Evolutionary conservation across 2,113 vertebrate species (phyloP), one percentile per base, ranked within the genome.

Genomic region (Labeo rohita): DNA sequence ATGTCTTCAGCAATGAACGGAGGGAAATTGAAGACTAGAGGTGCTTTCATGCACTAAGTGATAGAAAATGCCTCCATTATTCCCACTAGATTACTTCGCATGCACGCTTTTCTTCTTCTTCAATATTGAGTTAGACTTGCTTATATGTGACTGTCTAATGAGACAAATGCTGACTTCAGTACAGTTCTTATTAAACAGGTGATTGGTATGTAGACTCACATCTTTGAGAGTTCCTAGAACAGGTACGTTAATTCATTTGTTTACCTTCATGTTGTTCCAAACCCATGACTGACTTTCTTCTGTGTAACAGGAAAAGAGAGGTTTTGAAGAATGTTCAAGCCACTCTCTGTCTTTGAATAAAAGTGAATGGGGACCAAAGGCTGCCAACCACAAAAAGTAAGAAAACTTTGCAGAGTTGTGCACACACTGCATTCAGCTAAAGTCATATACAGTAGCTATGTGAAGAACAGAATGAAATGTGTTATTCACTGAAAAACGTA

Each of bases 21-120:
- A 36, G 61, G 68, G 28, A 82, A 85, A 85, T 39, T 82, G 47
- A 87, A 87, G 72, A 59, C 87, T 82, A 66, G 18, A 87, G 63
- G 39, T 63, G 23, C 56, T 83, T 89, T 76, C 11, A 72, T 45
- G 34, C 52, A 54, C 28, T 76, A 89, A 78, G 59, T 56, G 49
- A 78, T 83, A 50, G 68, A 76, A 73, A 43, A 18, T 47, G 7
- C 45, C 47, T 49, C 56, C 65, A 84, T 28, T 49, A n/a, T 80
- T 54, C 49, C 50, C 54, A 39, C 6, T 63, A 21, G 50, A 82
- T 72, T 28, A n/a, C 52, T 77, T 59, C 83, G 39, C 54, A 34
- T 82, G n/a, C 28, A 63, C n/a, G 65, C 63, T 34, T 23, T 85
- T 78, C 6, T 43, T 66, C 43, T 72, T 54, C 16, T 39, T 68